Base-by-base conservation (phyloP, 2,888 invertebrate genomes). In the Aphidius colemani region DNA sequence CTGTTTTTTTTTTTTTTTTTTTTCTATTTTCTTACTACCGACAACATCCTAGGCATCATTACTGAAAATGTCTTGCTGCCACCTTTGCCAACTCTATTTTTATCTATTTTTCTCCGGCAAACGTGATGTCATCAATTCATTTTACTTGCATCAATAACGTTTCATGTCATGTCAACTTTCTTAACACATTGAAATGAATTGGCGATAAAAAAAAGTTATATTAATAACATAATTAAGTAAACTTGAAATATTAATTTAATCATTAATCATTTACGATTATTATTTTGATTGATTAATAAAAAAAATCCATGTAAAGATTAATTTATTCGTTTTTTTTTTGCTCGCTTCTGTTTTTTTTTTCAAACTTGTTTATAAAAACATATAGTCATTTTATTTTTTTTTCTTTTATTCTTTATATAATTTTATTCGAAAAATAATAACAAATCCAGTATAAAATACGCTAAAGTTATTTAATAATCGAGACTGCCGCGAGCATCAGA, bases 381-480 rank as follows among this genome's bases (percentile, higher is more conserved):
- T 18, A 18, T 18, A 18, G 13, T 18, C 13, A 18, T 18, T 18
- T 18, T 18, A 18, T 18, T 18, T 18, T 18, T 13, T 18, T 18
- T 18, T 18, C 13, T 10, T 53, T 39, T 41, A 50, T 53, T 64
- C 48, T 49, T 55, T 50, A 30, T 60, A 60, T 45, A 18, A 60
- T 39, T 51, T 49, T 13, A 39, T 10, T 41, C 13, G 44, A 18
- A 46, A 57, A 45, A 51, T 18, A 18, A 18, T 60, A 61, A 53
- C 50, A 39, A 59, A 39, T n/a, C 53, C 43, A 44, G 55, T 41
- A 56, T 43, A 46, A 45, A 59, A 65, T 53, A 69, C 56, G 55
- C 58, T 50, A 41, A 56, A n/a, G 48, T 67, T 69, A 61, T 67
- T 66, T 66, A 66, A 69, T 69, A 66, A 67, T 66, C 59, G 55